These are phyloP conservation scores for Ageneiosus marmoratus DNA, from an alignment of 2,113 vertebrate genomes.

Conservation along the genomic window DNA sequence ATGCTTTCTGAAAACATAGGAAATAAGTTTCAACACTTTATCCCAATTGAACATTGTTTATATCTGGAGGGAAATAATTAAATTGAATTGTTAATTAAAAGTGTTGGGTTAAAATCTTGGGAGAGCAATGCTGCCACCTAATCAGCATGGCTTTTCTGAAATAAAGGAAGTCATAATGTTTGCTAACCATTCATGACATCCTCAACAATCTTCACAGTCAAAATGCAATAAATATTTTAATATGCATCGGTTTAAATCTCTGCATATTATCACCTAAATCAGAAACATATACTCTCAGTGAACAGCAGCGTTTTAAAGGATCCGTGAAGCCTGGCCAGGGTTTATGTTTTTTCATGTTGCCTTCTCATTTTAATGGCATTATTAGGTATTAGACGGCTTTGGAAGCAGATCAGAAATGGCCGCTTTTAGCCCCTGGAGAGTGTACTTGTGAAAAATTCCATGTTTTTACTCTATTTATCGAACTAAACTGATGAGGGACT, in stretches of 20 bases:
- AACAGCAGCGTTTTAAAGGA: slow-evolving; percentile 23
- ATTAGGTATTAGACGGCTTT: slow-evolving; percentile 37
- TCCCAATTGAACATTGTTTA: slow-evolving; percentile 35
- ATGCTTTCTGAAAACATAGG: slow-evolving; percentile 14
- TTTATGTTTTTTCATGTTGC: slow-evolving; percentile 5
- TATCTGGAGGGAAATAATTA: slow-evolving; percentile 44
- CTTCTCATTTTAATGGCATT: slow-evolving; percentile 37
- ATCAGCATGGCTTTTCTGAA: slow-evolving; percentile 8
- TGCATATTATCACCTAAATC: background rate
- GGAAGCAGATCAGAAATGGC: slow-evolving; percentile 40
- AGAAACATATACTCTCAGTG: background rate
- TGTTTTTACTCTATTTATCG: slow-evolving; percentile 13
- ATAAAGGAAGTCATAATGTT: background rate
- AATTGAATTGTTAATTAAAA: slow-evolving; percentile 52
- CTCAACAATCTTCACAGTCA: background rate
- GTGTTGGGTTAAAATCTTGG: slow-evolving; percentile 19
- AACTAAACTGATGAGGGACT: slow-evolving; percentile 8
- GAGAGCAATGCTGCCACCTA: slow-evolving; percentile 21
- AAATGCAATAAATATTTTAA: background rate
- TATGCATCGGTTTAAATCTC: background rate
- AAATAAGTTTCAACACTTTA: background rate
- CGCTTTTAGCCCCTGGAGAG: slow-evolving; percentile 19
- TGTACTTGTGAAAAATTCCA: slow-evolving; percentile 27
- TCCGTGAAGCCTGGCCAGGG: background rate
- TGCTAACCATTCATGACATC: background rate